phyloP scores from a whole-genome alignment of 2,888 invertebrate species.

The Epinotia bilunana region DNA sequence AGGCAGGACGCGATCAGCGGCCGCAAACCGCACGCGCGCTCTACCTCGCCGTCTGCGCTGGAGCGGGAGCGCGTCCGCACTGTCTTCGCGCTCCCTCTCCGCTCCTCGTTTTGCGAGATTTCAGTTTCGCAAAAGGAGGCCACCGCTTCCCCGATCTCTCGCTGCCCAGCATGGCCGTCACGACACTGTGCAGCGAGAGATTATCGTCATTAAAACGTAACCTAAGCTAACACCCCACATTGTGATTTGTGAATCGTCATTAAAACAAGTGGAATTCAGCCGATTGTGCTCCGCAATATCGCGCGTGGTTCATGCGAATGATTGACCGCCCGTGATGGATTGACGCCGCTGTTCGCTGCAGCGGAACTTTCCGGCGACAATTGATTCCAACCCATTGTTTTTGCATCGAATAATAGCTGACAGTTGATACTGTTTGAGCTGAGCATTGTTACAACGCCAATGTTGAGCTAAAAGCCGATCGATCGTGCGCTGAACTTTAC shows the following conservation, averaged over 20 bases:
- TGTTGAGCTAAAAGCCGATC: constrained; percentile 12
- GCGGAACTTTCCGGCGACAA: constrained; percentile 10
- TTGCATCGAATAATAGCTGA: constrained; percentile 11
- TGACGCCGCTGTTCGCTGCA: not conserved
- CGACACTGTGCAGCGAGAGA: too few species aligned
- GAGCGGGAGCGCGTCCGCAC: too few species aligned
- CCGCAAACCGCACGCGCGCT: too few species aligned
- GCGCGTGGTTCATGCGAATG: constrained; percentile 13
- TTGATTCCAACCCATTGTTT: constrained; percentile 29
- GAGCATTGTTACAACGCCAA: not conserved
- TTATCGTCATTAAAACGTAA: too few species aligned
- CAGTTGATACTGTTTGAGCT: constrained; percentile 12
- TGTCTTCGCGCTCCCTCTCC: too few species aligned
- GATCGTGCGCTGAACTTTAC: constrained; percentile 22
- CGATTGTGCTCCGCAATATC: constrained; percentile 4
- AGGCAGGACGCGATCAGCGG: too few species aligned
- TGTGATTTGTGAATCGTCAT: not conserved
- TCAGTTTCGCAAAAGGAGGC: too few species aligned
- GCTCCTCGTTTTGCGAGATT: too few species aligned
- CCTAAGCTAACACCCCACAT: not conserved
- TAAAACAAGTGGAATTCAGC: not conserved
- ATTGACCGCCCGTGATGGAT: constrained; percentile 19
- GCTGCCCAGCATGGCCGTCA: too few species aligned
- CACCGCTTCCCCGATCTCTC: too few species aligned
- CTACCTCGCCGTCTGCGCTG: too few species aligned